phyloP scores from a whole-genome alignment of 2,888 invertebrate genomes.

The Lordiphosa fenestrarum region DNA sequence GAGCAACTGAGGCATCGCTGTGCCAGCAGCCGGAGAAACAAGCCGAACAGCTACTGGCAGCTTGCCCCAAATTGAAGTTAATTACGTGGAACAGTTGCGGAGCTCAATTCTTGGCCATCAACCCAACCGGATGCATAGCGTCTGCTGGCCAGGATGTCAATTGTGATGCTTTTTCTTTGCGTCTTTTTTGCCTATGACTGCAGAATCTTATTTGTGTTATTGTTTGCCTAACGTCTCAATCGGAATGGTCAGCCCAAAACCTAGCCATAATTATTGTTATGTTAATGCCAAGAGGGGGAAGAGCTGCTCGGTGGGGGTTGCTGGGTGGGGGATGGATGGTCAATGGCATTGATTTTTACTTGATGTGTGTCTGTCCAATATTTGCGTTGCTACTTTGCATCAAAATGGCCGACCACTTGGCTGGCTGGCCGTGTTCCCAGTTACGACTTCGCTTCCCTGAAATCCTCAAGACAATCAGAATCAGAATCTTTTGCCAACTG shows the following conservation, averaged over 20 bases:
- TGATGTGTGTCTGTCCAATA: constrained; percentile 32
- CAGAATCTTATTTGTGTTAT: constrained; percentile 44
- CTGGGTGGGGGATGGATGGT: constrained; percentile 17
- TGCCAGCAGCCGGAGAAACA: constrained; percentile 9
- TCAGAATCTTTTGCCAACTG: constrained; percentile 10
- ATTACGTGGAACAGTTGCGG: constrained; percentile 63
- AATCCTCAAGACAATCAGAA: neutral
- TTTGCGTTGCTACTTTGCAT: constrained; percentile 66
- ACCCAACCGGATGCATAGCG: constrained; percentile 70
- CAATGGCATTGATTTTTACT: constrained; percentile 58
- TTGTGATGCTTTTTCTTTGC: constrained; percentile 42
- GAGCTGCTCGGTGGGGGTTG: constrained; percentile 34
- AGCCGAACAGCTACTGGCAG: constrained; percentile 58
- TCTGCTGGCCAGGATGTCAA: constrained; percentile 66
- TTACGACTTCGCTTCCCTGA: neutral
- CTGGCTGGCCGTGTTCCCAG: neutral
- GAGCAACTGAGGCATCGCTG: constrained; percentile 45
- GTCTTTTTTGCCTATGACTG: constrained; percentile 64
- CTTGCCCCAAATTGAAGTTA: constrained; percentile 66
- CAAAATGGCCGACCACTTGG: constrained; percentile 49
- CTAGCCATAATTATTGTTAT: constrained; percentile 71
- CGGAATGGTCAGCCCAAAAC: constrained; percentile 53
- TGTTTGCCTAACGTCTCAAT: constrained; percentile 57
- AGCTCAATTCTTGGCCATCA: constrained; percentile 39
- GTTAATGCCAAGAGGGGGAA: constrained; percentile 47